Conservation (phyloP, 2,797 vertebrate genomes). For the Etheostoma perlongum region DNA sequence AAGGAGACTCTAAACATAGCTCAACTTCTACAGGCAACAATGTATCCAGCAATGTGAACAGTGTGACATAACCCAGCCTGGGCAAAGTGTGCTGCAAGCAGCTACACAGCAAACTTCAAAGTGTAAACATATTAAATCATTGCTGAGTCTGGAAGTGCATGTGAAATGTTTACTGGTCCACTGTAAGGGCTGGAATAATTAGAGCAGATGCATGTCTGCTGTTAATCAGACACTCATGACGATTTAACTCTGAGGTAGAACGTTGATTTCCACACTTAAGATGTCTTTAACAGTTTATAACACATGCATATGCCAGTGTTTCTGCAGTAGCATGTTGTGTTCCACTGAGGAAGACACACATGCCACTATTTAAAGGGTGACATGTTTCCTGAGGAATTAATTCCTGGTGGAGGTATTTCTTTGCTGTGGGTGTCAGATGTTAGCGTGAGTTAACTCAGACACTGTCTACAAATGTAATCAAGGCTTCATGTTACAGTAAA, state of each 20-base stretch:
- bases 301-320: neutral
- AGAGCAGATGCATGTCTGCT: neutral
- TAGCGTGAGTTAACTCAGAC: no score
- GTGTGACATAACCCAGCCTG: conserved; percentile 30
- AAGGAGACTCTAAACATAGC: conserved; percentile 59
- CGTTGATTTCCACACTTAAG: neutral
- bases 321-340: neutral
- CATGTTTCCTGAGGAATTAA: neutral
- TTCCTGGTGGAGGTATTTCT: neutral
- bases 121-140: conserved; percentile 26
- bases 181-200: neutral
- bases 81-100: neutral
- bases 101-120: neutral
- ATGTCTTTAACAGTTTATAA: neutral
- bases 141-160: neutral
- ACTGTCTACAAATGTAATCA: no score
- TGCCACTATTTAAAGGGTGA: neutral
- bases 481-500: no score
- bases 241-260: neutral
- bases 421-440: no score
- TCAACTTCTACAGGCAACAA: conserved; percentile 8
- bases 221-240: neutral
- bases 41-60: neutral
- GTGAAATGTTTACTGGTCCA: conserved; percentile 7
- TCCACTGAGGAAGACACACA: neutral